Conservation (phyloP, 2,113 vertebrate species). For the Gorilla gorilla region DNA sequence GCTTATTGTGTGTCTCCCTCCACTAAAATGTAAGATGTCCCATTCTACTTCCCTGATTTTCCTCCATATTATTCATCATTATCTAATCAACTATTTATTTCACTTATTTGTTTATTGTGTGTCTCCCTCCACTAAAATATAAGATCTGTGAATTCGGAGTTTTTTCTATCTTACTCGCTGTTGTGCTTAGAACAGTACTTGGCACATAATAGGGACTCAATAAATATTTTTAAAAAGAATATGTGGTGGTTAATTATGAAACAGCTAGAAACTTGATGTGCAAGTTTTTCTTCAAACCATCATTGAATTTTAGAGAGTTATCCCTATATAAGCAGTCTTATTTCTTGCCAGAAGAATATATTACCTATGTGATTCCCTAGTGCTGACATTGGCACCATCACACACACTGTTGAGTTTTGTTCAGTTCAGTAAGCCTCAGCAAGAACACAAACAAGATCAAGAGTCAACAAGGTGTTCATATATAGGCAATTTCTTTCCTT, state of each 20-base stretch:
- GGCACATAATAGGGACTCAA: neutral
- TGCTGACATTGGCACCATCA: neutral
- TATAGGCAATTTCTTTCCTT: neutral
- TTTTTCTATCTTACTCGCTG: neutral
- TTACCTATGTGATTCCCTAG: neutral
- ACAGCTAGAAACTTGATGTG: neutral
- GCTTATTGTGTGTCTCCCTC: neutral
- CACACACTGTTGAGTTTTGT: neutral
- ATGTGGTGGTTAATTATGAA: neutral
- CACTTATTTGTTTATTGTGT: neutral
- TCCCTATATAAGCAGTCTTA: neutral
- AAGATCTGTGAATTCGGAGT: neutral
- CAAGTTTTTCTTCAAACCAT: neutral
- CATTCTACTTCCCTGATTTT: neutral
- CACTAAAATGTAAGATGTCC: neutral
- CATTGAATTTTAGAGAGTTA: neutral
- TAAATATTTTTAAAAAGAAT: neutral
- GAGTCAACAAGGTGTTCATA: neutral
- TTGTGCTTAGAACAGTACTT: neutral
- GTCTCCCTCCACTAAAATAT: neutral
- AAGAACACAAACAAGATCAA: neutral
- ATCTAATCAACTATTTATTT: neutral
- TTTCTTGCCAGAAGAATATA: neutral
- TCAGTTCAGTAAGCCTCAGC: neutral
- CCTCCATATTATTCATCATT: neutral